Percentiles rank a stretch among this genome's conserved stretches.
Evolutionary conservation across 2,113 vertebrate species (phyloP).

Genomic region (Lucifuga dentata): DNA sequence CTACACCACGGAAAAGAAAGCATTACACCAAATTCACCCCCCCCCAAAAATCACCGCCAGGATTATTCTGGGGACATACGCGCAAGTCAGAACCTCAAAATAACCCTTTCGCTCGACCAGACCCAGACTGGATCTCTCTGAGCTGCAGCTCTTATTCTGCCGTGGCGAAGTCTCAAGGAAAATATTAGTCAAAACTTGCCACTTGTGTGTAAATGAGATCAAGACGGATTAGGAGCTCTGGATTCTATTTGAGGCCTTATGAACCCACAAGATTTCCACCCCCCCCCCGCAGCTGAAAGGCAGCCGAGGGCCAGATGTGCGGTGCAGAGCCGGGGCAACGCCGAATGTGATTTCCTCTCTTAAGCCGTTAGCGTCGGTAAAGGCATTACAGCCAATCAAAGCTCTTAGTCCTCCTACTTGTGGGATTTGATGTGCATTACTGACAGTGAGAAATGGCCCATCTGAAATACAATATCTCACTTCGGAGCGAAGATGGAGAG

Average conservation of each 20-base stretch:
- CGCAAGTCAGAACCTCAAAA: slow-evolving; percentile 59
- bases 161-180: slow-evolving; percentile 78
- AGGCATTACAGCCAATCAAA: slow-evolving; percentile 79
- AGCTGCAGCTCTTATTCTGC: slow-evolving; percentile 51
- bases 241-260: slow-evolving; percentile 73
- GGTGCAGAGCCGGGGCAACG: slow-evolving; percentile 52
- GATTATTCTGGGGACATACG: slow-evolving; percentile 26
- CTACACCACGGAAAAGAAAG: slow-evolving; percentile 72
- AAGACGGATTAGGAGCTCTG: slow-evolving; percentile 79
- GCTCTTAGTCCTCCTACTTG: slow-evolving; percentile 79
- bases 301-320: slow-evolving; percentile 70
- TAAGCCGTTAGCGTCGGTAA: slow-evolving; percentile 78
- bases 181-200: slow-evolving; percentile 80
- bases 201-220: slow-evolving; percentile 81
- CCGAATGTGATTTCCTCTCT: slow-evolving; percentile 82
- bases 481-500: slow-evolving; percentile 62
- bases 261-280: slow-evolving; percentile 70
- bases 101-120: slow-evolving; percentile 47
- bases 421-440: slow-evolving; percentile 83
- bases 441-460: slow-evolving; percentile 84
- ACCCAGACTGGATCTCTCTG: slow-evolving; percentile 45
- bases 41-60: slow-evolving; percentile 57
- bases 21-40: slow-evolving; percentile 59
- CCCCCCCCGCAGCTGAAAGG: slow-evolving; percentile 51
- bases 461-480: slow-evolving; percentile 83